These are phyloP conservation scores for Gobiocypris rarus DNA, from an alignment of 2,113 vertebrate species.

Conservation along the genomic window DNA sequence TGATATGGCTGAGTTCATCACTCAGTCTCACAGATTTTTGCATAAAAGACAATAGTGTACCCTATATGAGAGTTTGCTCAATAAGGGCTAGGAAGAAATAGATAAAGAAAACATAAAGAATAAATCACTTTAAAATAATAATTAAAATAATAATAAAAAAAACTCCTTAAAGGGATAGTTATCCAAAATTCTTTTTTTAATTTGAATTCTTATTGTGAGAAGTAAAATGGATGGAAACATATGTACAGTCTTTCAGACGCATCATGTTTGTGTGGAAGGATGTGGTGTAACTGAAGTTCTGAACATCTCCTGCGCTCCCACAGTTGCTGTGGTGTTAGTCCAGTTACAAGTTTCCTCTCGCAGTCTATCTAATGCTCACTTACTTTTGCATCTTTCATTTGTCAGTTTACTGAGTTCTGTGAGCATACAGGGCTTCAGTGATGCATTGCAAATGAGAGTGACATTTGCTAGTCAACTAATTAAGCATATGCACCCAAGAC, in stretches of 20 bases:
- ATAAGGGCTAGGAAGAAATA: neutral
- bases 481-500: neutral
- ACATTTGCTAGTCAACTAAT: neutral
- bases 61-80: neutral
- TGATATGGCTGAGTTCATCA: neutral
- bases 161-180: too few relatives aligned
- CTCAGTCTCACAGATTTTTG: neutral
- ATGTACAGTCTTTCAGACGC: neutral
- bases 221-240: neutral
- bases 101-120: neutral
- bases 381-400: neutral
- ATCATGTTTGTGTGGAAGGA: slow-evolving; percentile 55
- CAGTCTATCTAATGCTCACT: slow-evolving; percentile 34
- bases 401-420: neutral
- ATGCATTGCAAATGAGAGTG: neutral
- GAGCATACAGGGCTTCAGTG: neutral
- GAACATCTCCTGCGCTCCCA: slow-evolving; percentile 9
- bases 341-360: slow-evolving; percentile 50
- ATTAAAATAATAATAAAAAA: too few relatives aligned
- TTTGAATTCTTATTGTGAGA: neutral
- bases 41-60: neutral
- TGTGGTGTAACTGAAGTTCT: slow-evolving; percentile 69
- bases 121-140: neutral
- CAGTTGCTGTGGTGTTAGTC: neutral
- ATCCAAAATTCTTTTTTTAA: too few relatives aligned